Evolutionary conservation across 2,113 vertebrate species (phyloP), one percentile per base, ranked within the genome.

Genomic region (Tyrannus savana): DNA sequence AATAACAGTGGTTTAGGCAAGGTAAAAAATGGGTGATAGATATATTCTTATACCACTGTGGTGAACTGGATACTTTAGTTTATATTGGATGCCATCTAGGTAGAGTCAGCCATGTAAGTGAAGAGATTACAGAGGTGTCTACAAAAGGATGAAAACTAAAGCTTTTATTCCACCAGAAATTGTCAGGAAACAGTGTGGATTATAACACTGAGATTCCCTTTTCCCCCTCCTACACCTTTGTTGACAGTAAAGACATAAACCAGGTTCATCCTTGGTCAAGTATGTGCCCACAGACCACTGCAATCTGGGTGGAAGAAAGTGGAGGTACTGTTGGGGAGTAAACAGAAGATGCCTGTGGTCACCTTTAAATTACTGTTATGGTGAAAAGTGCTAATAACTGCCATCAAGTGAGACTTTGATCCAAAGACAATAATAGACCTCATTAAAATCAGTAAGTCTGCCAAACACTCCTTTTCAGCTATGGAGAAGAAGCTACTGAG

Each of bases 291-390:
- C 73, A 93, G 58, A 83, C 60, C 63, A 69, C 79, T 87, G 62
- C 89, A 87, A 33, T 41, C 62, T 71, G 81, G 56, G 82, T 23
- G 52, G 88, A 95, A 96, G 60, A 93, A 85, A 95, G 88, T 63
- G 56, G 27, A 50, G 63, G 35, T 77, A 27, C 80, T 91, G 86
- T 90, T 95, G 92, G 81, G 68, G 37, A 93, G 80, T 95, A 96
- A 96, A 96, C 82, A 89, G 84, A 83, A 92, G 55, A 89, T 93
- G 85, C 84, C 80, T 97, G 93, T 91, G 92, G 96, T 96, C 82
- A 92, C 78, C 69, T 83, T 90, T 95, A 92, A 95, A 94, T 94
- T 96, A 87, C 85, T 95, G 76, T 96, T 96, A 93, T 94, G 92
- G 79, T 86, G 79, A 94, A 92, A 93, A 69, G 92, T 90, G 86